Base-by-base conservation (phyloP, 2,113 vertebrate species). In the Rostratula benghalensis region DNA sequence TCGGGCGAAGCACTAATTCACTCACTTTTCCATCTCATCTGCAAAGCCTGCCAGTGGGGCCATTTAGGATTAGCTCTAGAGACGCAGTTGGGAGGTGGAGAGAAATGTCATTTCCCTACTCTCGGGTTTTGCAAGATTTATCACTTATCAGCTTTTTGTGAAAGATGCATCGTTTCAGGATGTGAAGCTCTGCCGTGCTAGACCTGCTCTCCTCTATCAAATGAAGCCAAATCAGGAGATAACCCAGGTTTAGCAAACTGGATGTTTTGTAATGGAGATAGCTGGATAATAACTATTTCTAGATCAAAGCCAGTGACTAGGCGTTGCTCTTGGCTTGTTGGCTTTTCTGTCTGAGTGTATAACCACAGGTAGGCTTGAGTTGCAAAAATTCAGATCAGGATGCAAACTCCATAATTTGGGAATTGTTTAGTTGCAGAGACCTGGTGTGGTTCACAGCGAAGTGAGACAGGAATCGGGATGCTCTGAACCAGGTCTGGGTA, bases 191-290 rank as follows among this genome's bases (percentile, higher is more conserved):
- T 89, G 61, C 83, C 69, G 64, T 82, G 83, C 65, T n/a, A 96
- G 86, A 90, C 74, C 83, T 92, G 86, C 87, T 94, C 87, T 82
- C 14, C 16, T 83, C 92, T 94, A 83, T 82, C 92, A 94, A 92
- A 95, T 43, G 61, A 70, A 94, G 81, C 45, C 74, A 89, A 96
- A 89, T 89, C 94, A 82, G 89, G 14, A 94, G 95, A 96, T 91
- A 95, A 84, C 80, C 77, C 37, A n/a, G 81, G 91, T 92, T 94
- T 94, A 81, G 86, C 83, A 96, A 94, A 97, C 83, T 94, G 84
- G 70, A 92, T 93, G 87, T 95, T 97, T 96, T 95, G 95, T 96
- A 96, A 96, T 93, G 90, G 69, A 96, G 94, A 97, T 97, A 96
- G 84, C 75, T 80, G 87, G 89, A 83, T 97, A 95, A 96, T 91